Evolutionary conservation across 2,113 vertebrate genomes (phyloP).

Genomic region (Thamnophis sirtalis): DNA sequence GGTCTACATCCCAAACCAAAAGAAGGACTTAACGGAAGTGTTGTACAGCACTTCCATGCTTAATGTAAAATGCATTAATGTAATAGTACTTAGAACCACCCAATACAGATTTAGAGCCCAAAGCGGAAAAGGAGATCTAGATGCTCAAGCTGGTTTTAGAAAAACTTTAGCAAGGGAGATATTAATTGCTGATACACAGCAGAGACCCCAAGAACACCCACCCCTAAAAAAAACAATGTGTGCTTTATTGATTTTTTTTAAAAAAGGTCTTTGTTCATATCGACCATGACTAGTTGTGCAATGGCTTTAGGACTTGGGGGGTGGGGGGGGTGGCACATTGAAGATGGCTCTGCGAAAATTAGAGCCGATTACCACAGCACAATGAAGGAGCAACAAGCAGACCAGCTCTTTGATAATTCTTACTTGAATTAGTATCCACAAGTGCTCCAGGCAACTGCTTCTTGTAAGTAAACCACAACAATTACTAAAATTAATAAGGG

Average conservation of each 20-base stretch:
- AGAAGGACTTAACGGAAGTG: not conserved
- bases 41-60: not conserved
- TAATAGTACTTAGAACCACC: not conserved
- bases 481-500: not conserved
- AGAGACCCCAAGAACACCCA: not conserved
- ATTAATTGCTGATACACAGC: not conserved
- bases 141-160: not conserved
- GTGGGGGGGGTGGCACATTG: not conserved
- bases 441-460: too few species aligned
- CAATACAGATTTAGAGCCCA: not conserved
- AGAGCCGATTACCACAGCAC: too few species aligned
- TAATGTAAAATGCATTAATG: not conserved
- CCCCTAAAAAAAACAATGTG: not conserved
- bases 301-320: not conserved
- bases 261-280: not conserved
- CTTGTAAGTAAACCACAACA: too few species aligned
- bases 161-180: not conserved
- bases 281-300: not conserved
- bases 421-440: too few species aligned
- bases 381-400: too few species aligned
- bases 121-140: not conserved
- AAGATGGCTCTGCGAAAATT: not conserved
- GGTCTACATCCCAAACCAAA: not conserved
- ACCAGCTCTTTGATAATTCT: too few species aligned
- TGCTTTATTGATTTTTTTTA: not conserved